Evolutionary conservation across 2,797 vertebrate species (phyloP), one percentile per base, ranked within the genome.

Genomic region (Bryconaethiops microstoma): DNA sequence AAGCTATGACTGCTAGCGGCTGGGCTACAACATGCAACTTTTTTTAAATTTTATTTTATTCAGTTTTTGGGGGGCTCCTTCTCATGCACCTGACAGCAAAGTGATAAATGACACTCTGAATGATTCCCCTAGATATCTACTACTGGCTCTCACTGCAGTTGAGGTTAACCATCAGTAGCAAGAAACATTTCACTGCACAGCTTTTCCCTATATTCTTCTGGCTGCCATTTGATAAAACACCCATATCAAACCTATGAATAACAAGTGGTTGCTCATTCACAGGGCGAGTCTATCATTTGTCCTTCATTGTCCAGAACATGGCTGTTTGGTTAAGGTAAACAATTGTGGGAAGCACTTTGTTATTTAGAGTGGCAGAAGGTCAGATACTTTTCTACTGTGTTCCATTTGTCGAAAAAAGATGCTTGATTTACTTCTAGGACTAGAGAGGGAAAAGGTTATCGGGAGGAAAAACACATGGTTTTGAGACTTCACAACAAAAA

Each of bases 211-310:
- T 54, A 77, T 70, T 74, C n/a, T n/a, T n/a, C n/a, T n/a, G 79
- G 57, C 74, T 29, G 42, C 42, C 69, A 63, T 23, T 62, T 71
- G 57, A 85, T 74, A 74, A 82, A 64, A 78, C 59, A 63, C 73
- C 70, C 67, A 64, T 71, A 83, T 80, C 65, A 85, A 68, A 73
- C 63, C n/a, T 64, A 82, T 80, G 69, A 82, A 82, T 82, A 85
- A 74, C 64, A 82, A 85, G 83, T 71, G 54, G 63, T 57, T 63
- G 45, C 80, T 77, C 13, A 70, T 80, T 64, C 45, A 71, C 76
- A 73, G 29, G 54, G 48, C 16, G 76, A 55, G 45, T 52, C 45
- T 42, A 63, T 74, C 12, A 83, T 65, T 80, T 74, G 65, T 72
- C 67, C 13, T 48, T 67, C 21, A 67, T 73, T 83, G 35, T 19